These are phyloP conservation scores for Fratercula arctica DNA, from an alignment of 2,797 vertebrate genomes.

Conservation along the genomic window DNA sequence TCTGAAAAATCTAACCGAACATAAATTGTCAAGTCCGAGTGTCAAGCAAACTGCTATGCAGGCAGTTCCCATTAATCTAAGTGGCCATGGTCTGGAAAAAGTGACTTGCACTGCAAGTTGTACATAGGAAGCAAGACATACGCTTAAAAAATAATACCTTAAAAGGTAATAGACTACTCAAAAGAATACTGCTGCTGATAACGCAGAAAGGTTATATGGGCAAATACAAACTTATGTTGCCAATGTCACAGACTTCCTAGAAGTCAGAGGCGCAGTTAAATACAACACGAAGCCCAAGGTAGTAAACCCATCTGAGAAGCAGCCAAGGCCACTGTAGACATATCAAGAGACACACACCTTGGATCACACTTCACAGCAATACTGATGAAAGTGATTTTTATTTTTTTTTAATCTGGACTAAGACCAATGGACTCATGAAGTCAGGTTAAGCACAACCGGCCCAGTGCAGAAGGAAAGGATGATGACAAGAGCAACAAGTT, in stretches of 20 bases:
- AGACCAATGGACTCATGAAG: neutral
- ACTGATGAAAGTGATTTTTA: neutral
- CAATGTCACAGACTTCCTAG: neutral
- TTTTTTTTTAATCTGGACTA: neutral
- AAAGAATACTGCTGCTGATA: neutral
- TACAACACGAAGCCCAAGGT: neutral
- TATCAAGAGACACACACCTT: neutral
- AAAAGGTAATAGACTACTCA: neutral
- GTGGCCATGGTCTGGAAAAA: neutral
- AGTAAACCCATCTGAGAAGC: neutral
- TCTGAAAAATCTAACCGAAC: neutral
- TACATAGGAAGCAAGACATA: neutral
- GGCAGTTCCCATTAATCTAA: neutral
- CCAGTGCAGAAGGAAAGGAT: neutral
- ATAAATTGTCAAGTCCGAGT: neutral
- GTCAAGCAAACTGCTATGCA: neutral
- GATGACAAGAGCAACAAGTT: neutral
- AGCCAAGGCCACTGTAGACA: neutral
- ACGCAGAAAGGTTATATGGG: neutral
- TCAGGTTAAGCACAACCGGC: neutral
- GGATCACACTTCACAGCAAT: neutral
- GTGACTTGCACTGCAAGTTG: neutral
- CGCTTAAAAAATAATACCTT: neutral
- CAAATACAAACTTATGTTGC: neutral
- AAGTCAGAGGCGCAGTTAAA: neutral